Conservation (phyloP, 2,797 vertebrate genomes). For the Dryobates pubescens region DNA sequence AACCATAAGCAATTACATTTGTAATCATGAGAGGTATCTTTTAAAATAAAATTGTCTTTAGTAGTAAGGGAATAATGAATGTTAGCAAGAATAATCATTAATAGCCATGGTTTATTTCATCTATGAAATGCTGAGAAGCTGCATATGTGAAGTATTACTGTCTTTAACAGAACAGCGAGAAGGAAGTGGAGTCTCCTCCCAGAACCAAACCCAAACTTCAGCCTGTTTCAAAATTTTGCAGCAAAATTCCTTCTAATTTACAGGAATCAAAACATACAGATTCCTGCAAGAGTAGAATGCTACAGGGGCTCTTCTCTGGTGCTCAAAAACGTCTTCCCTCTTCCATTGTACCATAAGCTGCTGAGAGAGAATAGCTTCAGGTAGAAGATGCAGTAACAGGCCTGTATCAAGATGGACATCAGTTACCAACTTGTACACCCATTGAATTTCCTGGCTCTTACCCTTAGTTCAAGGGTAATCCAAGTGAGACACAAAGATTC, state of each 20-base stretch:
- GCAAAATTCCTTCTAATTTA: background rate
- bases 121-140: background rate
- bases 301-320: background rate
- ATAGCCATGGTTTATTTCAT: background rate
- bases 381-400: background rate
- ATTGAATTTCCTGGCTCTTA: background rate
- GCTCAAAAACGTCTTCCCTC: background rate
- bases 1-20: background rate
- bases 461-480: background rate
- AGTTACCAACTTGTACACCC: background rate
- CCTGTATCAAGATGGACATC: background rate
- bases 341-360: background rate
- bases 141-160: background rate
- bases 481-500: background rate
- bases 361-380: background rate
- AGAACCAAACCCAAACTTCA: background rate
- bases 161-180: background rate
- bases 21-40: background rate
- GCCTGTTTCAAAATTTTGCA: background rate
- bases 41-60: background rate
- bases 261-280: background rate
- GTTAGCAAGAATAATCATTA: background rate
- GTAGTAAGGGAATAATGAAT: background rate
- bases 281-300: background rate
- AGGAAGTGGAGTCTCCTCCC: background rate